These are phyloP conservation scores for Tyria jacobaeae DNA, from an alignment of 2,888 invertebrate genomes.

Conservation along the genomic window DNA sequence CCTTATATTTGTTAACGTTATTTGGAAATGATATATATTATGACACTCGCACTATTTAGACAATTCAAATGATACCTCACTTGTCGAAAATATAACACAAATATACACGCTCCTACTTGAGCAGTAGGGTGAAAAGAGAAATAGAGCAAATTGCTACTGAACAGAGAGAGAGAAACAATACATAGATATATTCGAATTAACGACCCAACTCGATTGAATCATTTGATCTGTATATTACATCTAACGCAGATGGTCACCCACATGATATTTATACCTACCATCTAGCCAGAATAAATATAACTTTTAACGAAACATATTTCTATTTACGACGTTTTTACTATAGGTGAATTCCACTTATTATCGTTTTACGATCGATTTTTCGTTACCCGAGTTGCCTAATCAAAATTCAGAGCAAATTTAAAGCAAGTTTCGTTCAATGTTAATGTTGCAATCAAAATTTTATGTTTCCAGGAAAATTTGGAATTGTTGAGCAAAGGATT, in stretches of 20 bases:
- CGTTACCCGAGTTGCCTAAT: background rate
- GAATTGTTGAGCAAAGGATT: constrained; percentile 94
- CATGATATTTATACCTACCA: background rate
- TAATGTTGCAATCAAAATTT: constrained; percentile 1
- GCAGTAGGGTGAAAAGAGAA: too few species aligned
- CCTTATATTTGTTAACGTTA: too few species aligned
- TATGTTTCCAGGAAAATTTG: constrained; percentile 91
- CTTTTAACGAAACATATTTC: background rate
- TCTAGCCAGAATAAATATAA: background rate
- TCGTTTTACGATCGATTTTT: constrained; percentile 6
- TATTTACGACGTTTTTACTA: background rate
- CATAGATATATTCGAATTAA: too few species aligned
- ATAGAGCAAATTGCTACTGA: too few species aligned
- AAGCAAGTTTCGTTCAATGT: constrained; percentile 6
- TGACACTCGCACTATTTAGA: too few species aligned
- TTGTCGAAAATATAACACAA: too few species aligned
- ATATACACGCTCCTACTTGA: too few species aligned
- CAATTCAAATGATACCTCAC: too few species aligned
- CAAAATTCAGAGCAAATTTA: constrained; percentile 6
- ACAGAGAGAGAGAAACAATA: too few species aligned
- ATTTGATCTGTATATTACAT: background rate
- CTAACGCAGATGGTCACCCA: background rate
- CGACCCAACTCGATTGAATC: background rate
- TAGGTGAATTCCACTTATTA: background rate
- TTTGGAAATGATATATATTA: too few species aligned